Conservation (phyloP, 2,888 invertebrate species). For the Choristoneura rosaceana region DNA sequence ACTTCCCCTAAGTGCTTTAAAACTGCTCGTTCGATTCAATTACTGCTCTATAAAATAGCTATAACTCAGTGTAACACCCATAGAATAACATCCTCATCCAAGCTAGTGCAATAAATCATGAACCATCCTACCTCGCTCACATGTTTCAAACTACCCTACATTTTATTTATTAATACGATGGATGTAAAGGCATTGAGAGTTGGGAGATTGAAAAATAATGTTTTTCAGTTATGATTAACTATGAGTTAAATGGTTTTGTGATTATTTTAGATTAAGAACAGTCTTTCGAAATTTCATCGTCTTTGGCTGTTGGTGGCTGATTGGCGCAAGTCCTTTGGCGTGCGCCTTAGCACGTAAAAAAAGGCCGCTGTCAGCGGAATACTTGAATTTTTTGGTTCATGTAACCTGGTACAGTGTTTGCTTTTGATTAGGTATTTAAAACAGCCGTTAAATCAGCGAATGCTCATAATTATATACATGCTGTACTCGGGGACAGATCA, state of each 20-base stretch:
- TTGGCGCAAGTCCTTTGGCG: too few species aligned
- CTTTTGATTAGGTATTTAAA: too few species aligned
- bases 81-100: constrained; percentile 50
- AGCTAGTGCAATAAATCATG: constrained; percentile 27
- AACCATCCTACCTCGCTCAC: constrained; percentile 50
- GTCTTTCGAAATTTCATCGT: background rate
- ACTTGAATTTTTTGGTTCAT: too few species aligned
- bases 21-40: constrained; percentile 14
- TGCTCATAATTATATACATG: too few species aligned
- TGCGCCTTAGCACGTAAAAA: too few species aligned
- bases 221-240: background rate
- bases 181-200: constrained; percentile 16
- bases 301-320: too few species aligned
- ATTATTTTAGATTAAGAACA: background rate
- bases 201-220: constrained; percentile 20
- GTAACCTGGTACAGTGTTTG: too few species aligned
- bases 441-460: too few species aligned
- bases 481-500: too few species aligned
- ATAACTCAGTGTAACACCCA: constrained; percentile 43
- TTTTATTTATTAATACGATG: constrained; percentile 37
- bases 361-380: too few species aligned
- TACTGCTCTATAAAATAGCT: constrained; percentile 8
- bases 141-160: constrained; percentile 53
- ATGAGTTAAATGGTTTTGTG: background rate
- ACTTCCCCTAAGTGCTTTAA: background rate